phyloP scores from a whole-genome alignment of 2,888 invertebrate genomes.

The Orgyia antiqua region DNA sequence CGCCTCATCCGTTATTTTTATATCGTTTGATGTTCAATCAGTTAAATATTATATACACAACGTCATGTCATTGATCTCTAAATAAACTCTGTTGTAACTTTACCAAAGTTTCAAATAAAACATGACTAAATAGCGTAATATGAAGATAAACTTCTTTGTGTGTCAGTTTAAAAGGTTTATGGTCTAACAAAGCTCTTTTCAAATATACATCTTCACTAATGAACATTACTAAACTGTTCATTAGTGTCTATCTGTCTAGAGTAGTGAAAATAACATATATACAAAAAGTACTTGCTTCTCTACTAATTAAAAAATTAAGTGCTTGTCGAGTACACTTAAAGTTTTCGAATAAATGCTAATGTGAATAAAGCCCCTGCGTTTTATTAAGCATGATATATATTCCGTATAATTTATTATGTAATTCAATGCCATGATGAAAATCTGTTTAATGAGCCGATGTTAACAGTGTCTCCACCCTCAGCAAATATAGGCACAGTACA shows the following conservation, averaged over 20 bases:
- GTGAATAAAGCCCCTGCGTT: conserved; percentile 1
- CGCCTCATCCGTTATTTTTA: conserved; percentile 35
- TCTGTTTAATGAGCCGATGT: conserved; percentile 41
- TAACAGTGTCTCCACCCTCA: conserved; percentile 44
- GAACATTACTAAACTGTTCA: too few relatives aligned
- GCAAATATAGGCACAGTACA: conserved; percentile 54
- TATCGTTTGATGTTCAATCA: conserved; percentile 38
- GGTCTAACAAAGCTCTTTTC: too few relatives aligned
- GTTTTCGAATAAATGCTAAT: neutral
- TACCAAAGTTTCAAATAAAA: too few relatives aligned
- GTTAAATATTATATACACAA: conserved; percentile 19
- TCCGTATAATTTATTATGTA: conserved; percentile 14
- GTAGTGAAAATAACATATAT: too few relatives aligned
- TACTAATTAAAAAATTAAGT: too few relatives aligned
- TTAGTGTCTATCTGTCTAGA: too few relatives aligned
- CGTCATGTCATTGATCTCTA: conserved; percentile 18
- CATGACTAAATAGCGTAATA: too few relatives aligned
- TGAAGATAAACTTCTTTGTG: conserved; percentile 8
- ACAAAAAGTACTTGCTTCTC: too few relatives aligned
- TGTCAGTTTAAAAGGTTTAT: conserved; percentile 3
- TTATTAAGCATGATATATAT: neutral
- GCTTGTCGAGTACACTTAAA: too few relatives aligned
- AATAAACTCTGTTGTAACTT: conserved; percentile 13
- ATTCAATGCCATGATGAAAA: conserved; percentile 41
- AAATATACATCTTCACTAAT: too few relatives aligned